These are phyloP conservation scores for Nezara viridula DNA, from an alignment of 2,888 invertebrate genomes.

Conservation along the genomic window DNA sequence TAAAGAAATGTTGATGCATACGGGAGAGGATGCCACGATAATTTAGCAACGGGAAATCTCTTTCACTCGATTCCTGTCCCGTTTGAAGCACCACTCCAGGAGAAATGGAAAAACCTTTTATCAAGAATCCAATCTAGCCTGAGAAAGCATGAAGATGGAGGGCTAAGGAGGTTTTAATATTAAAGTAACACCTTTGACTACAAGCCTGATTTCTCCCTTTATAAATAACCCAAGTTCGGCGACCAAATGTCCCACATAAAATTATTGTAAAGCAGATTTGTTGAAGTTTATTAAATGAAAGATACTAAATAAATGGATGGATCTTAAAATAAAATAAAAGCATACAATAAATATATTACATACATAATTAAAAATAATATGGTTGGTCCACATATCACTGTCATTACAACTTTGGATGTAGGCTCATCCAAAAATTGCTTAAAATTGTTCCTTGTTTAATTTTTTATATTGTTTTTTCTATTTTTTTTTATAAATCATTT, in stretches of 20 bases:
- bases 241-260: not conserved
- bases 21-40: conserved; percentile 19
- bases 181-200: conserved; percentile 47
- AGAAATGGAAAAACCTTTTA: conserved; percentile 51
- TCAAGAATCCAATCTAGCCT: conserved; percentile 42
- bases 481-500: too few species aligned
- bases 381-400: too few species aligned
- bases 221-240: not conserved
- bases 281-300: not conserved
- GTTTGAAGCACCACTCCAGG: conserved; percentile 47
- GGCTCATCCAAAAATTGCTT: too few species aligned
- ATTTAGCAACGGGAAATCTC: conserved; percentile 33
- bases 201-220: not conserved
- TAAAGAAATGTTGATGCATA: conserved; percentile 28
- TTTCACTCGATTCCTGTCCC: conserved; percentile 19
- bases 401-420: too few species aligned
- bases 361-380: too few species aligned
- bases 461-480: too few species aligned
- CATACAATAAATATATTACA: too few species aligned
- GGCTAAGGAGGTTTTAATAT: conserved; percentile 37
- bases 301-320: not conserved
- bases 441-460: too few species aligned
- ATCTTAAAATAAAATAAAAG: too few species aligned
- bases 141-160: conserved; percentile 32
- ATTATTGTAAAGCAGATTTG: not conserved